Base-by-base conservation (phyloP, 2,888 invertebrate species). In the Reticulitermes lucifugus region DNA sequence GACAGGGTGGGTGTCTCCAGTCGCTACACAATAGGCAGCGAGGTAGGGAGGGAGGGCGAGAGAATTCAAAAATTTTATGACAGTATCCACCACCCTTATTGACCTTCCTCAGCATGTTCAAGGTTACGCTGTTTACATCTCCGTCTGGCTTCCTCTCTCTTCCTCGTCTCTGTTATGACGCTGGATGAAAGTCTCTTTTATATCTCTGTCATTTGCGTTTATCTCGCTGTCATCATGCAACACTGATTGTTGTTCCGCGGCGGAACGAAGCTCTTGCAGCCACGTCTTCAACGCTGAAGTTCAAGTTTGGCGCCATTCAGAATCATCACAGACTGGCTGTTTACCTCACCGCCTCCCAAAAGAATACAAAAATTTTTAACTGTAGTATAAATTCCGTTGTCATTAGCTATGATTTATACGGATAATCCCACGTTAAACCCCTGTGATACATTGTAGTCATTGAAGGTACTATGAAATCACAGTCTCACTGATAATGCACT, bases 21-120 rank as follows among this genome's bases (percentile, higher is more conserved):
- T 81, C 70, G 12, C 65, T 41, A 81, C 65, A 81, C 81, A 81
- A 81, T 81, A 25, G 35, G 35, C 35, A 35, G 35, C 35, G 35
- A 35, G 35, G 35, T 2, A 35, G 35, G 35, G 35, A 35, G 35
- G 18, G 60, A 60, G 80, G 60, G 80, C 41, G 81, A 46, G 70
- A 70, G 81, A 25, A 81, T 81, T 81, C 22, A 81, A 81, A 70
- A 70, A 70, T 70, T 70, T 81, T 81, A 81, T 81, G 81, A 81
- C 81, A 81, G 41, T 81, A 81, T 80, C 81, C 81, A 70, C 65
- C 84, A 84, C 81, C 84, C 84, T 80, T 81, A 84, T 84, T 84
- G 84, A 84, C 84, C 84, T 84, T 84, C 84, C 84, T n/a, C 84
- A 84, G 84, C 59, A 29, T 84, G 70, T 84, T 84, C 84, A 84